Percentiles rank a stretch among this genome's conserved stretches.
phyloP scores from a whole-genome alignment of 2,888 invertebrate genomes.

The Octonoba sinensis region DNA sequence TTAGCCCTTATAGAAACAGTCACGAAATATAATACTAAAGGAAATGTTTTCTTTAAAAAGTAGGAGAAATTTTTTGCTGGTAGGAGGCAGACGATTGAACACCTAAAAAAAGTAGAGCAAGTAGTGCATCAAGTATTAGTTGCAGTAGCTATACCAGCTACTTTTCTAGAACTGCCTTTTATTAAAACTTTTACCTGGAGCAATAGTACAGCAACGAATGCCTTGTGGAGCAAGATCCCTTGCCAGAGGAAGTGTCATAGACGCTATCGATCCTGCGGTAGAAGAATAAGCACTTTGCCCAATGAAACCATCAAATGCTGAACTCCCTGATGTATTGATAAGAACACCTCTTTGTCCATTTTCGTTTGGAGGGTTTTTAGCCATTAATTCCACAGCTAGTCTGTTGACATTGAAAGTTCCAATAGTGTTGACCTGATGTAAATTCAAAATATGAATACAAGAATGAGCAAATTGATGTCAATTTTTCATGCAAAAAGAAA shows the following conservation, averaged over 20 bases:
- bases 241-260: constrained; percentile 96
- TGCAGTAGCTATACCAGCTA: no score
- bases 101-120: no score
- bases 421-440: constrained; percentile 86
- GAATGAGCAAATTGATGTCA: not conserved
- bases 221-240: constrained; percentile 86
- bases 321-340: constrained; percentile 93
- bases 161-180: no score
- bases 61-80: no score
- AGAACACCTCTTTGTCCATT: constrained; percentile 93
- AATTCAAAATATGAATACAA: constrained; percentile 67
- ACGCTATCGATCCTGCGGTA: constrained; percentile 90
- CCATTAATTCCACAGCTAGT: constrained; percentile 84
- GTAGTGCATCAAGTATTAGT: no score
- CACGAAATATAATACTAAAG: no score
- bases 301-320: constrained; percentile 95
- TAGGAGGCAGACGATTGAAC: no score
- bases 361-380: constrained; percentile 74
- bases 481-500: not conserved
- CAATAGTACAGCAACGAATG: constrained; percentile 84
- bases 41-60: no score
- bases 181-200: constrained; percentile 78
- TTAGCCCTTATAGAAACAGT: no score
- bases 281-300: constrained; percentile 95
- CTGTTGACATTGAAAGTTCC: constrained; percentile 96